These are phyloP conservation scores for Calliphora vicina DNA, from an alignment of 1,140 invertebrate genomes.

Conservation along the genomic window DNA sequence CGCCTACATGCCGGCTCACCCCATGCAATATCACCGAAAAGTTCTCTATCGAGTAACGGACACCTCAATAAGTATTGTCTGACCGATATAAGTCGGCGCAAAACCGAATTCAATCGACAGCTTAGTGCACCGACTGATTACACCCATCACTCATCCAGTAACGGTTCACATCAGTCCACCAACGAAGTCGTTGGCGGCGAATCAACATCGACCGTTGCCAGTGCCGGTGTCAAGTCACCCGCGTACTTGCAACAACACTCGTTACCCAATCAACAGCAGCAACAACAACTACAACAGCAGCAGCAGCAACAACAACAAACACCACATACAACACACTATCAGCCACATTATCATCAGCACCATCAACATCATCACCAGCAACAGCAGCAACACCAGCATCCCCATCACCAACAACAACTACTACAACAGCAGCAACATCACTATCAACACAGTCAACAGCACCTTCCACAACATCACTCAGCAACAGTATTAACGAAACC, in stretches of 20 bases:
- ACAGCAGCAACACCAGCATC: neutral
- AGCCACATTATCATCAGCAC: constrained; percentile 16
- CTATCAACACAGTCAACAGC: constrained; percentile 45
- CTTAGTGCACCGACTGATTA: constrained; percentile 60
- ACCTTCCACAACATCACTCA: constrained; percentile 36
- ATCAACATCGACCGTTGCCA: constrained; percentile 60
- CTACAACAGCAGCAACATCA: neutral
- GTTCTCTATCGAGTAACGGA: constrained; percentile 60
- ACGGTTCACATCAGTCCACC: constrained; percentile 52
- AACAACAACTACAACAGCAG: constrained; percentile 44
- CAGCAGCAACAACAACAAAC: constrained; percentile 18
- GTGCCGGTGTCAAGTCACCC: constrained; percentile 49
- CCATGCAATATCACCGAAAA: constrained; percentile 57
- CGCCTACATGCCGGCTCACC: constrained; percentile 48
- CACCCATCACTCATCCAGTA: constrained; percentile 51
- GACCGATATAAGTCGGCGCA: constrained; percentile 59
- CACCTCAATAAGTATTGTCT: constrained; percentile 61
- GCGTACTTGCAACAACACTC: constrained; percentile 19
- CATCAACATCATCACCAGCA: constrained; percentile 17
- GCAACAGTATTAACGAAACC: constrained; percentile 48
- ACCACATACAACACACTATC: neutral
- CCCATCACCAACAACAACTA: constrained; percentile 11
- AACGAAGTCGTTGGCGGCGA: constrained; percentile 52
- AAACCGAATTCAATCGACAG: constrained; percentile 62
- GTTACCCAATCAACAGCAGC: constrained; percentile 46